Base-by-base conservation (phyloP, 1,140 invertebrate genomes). In the Aphaenogaster floridana region DNA sequence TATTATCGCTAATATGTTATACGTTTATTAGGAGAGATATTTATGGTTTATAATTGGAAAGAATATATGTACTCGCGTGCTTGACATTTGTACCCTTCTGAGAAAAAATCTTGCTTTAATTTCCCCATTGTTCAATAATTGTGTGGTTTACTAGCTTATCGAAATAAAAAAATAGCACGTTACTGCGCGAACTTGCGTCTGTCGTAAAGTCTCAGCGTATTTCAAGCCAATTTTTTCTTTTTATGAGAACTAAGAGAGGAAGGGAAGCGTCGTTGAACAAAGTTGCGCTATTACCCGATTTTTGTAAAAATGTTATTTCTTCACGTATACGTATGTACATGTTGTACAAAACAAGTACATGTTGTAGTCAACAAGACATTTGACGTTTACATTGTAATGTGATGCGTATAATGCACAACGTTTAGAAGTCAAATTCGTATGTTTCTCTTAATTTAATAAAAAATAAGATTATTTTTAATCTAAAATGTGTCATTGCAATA, bases 191-290 rank as follows among this genome's bases (percentile, higher is more conserved):
- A 66, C n/a, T 66, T 66, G 45, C 11, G 36, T 13, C 34, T 21
- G 61, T 54, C 61, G 61, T 80, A 68, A 66, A 79, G 45, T 79
- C 34, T 11, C 34, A 28, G 61, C 17, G 34, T 61, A 77, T 79
- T 66, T 9, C 36, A n/a, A 52, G 4, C 50, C 17, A 50, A 52
- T 64, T 79, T 66, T 78, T 78, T 64, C 42, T 3, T 15, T 78
- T 78, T 64, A 78, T 48, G 76, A 78, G 45, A 36, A 63, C 0
- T 8, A 36, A 48, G 28, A 28, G 15, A 52, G 48, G 15, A 11
- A 66, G 36, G n/a, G 64, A 39, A 68, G 36, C 11, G 15, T 42
- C 36, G 11, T n/a, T 61, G 54, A 59, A 59, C 54, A 1, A 15
- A 42, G 39, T 6, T n/a, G 21, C 7, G 13, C 9, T 42, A 42